Evolutionary conservation across 2,888 invertebrate genomes (phyloP).

Genomic region (Globia sparganii): DNA sequence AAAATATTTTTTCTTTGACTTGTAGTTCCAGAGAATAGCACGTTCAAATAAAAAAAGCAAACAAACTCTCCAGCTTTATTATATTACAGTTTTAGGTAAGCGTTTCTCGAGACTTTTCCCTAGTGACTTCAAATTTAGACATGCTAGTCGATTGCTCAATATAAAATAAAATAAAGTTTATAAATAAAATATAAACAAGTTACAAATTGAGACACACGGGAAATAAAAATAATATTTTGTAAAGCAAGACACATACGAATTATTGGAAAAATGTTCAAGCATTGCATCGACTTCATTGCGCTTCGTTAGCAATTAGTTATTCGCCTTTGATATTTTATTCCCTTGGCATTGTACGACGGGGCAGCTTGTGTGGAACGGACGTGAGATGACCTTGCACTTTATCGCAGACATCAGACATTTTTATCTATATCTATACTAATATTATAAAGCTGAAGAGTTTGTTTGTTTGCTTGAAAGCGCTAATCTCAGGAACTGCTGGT

Average conservation of each 20-base stretch:
- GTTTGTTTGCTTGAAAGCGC: too few relatives aligned
- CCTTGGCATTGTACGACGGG: background rate
- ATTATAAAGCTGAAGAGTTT: too few relatives aligned
- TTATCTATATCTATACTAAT: too few relatives aligned
- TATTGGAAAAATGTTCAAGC: conserved; percentile 13
- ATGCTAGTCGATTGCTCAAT: background rate
- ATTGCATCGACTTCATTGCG: conserved; percentile 9
- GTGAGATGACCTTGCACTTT: background rate
- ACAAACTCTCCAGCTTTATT: too few relatives aligned
- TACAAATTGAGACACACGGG: background rate
- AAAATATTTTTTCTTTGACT: too few relatives aligned
- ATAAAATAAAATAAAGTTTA: background rate
- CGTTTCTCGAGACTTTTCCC: background rate
- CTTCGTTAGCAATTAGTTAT: conserved; percentile 22
- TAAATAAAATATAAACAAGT: too few relatives aligned
- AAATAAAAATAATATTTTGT: background rate
- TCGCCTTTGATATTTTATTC: conserved; percentile 17
- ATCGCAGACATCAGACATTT: background rate
- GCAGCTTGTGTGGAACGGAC: background rate
- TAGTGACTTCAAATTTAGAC: background rate
- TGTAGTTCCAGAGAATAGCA: too few relatives aligned
- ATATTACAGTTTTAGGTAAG: too few relatives aligned
- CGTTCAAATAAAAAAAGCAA: too few relatives aligned
- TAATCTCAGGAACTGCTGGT: too few relatives aligned
- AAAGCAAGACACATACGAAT: background rate